Conservation (phyloP, 2,113 vertebrate species). For the Microcebus ravelobensis region DNA sequence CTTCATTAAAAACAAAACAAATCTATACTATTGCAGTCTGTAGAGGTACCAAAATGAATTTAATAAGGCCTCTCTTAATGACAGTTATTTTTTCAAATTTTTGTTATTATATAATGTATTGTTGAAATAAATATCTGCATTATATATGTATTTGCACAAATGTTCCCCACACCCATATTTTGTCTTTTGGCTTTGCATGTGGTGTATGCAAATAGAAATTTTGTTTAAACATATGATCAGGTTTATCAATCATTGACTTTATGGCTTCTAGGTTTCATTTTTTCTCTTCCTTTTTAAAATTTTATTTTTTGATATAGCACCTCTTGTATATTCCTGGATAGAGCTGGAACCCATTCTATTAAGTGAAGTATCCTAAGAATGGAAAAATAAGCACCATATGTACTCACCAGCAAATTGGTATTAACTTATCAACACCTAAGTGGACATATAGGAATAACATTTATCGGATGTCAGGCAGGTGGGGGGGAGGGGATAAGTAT, state of each 20-base stretch:
- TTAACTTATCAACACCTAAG: too few species aligned
- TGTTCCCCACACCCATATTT: not conserved
- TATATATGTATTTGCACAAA: not conserved
- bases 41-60: not conserved
- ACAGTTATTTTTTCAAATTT: not conserved
- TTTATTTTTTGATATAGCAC: not conserved
- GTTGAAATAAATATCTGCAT: not conserved
- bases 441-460: too few species aligned
- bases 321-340: too few species aligned
- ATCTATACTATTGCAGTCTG: not conserved
- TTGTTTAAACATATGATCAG: not conserved
- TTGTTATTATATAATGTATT: not conserved
- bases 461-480: too few species aligned
- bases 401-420: too few species aligned
- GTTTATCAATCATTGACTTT: not conserved
- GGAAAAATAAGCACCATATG: too few species aligned
- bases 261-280: not conserved
- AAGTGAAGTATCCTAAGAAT: too few species aligned
- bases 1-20: not conserved
- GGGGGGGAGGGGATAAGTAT: too few species aligned
- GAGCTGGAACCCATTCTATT: too few species aligned
- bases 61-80: not conserved
- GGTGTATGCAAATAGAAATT: not conserved
- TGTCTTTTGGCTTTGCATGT: conserved; percentile 12
- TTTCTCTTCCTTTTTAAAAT: not conserved